Conservation (phyloP, 2,797 vertebrate species). For the Rhinophrynus dorsalis region DNA sequence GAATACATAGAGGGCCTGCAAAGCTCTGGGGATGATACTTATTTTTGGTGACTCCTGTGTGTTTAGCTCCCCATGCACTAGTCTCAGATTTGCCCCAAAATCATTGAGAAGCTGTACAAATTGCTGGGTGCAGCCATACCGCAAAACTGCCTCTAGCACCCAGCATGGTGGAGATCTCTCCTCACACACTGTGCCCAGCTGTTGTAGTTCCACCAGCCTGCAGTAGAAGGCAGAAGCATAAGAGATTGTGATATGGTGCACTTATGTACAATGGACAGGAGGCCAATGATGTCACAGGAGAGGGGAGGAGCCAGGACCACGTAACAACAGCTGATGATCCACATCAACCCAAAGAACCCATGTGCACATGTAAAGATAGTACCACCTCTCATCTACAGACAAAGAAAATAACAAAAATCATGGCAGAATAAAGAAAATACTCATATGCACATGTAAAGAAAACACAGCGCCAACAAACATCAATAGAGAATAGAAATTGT, state of each 20-base stretch:
- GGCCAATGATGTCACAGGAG: constrained; percentile 84
- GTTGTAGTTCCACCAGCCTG: constrained; percentile 88
- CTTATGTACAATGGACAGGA: constrained; percentile 93
- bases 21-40: constrained; percentile 81
- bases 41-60: constrained; percentile 69
- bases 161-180: constrained; percentile 81
- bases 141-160: constrained; percentile 86
- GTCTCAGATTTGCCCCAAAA: constrained; percentile 82
- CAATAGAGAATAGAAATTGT: too few relatives aligned
- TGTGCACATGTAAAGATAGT: too few relatives aligned
- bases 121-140: constrained; percentile 82
- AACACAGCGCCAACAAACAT: too few relatives aligned
- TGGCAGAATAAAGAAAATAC: too few relatives aligned
- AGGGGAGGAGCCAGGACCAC: constrained; percentile 65
- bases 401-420: too few relatives aligned
- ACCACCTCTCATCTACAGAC: too few relatives aligned
- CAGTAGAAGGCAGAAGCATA: constrained; percentile 85
- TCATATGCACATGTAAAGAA: too few relatives aligned
- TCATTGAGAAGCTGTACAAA: constrained; percentile 86
- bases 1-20: too few relatives aligned
- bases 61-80: constrained; percentile 78
- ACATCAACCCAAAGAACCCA: too few relatives aligned
- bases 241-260: constrained; percentile 88
- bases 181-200: constrained; percentile 83
- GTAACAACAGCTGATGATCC: constrained; percentile 78